phyloP scores from a whole-genome alignment of 53 echinoderm and acorn worm genomes.

The Echinarachnius parma region DNA sequence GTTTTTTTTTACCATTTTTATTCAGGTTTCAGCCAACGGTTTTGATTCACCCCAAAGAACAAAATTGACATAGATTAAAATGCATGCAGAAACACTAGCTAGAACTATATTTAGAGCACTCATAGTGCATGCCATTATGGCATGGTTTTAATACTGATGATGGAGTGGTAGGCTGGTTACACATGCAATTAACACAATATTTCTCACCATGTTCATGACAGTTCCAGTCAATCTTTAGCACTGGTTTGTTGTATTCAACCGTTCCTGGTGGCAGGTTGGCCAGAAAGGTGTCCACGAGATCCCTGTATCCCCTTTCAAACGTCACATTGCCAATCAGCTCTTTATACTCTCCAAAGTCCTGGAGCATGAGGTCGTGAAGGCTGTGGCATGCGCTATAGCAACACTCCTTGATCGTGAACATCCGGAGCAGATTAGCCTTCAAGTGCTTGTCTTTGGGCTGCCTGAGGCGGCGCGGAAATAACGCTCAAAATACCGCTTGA shows the following conservation, averaged over 20 bases:
- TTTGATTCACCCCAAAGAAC: no score
- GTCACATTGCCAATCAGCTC: slow-evolving; percentile 23
- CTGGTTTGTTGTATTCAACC: slow-evolving; percentile 21
- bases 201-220: neutral
- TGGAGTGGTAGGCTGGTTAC: no score
- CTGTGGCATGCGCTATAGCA: slow-evolving; percentile 40
- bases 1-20: no score
- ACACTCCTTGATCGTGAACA: slow-evolving; percentile 11
- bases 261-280: slow-evolving; percentile 8
- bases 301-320: slow-evolving; percentile 24
- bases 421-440: slow-evolving; percentile 19
- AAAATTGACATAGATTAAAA: no score
- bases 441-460: slow-evolving; percentile 14
- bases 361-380: slow-evolving; percentile 34
- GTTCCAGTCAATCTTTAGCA: slow-evolving; percentile 14
- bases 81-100: no score
- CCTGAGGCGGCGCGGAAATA: slow-evolving; percentile 1
- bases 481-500: slow-evolving; percentile 18
- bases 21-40: no score
- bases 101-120: no score
- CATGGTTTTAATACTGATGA: no score
- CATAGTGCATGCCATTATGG: no score
- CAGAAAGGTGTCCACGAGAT: slow-evolving; percentile 34
- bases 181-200: no score
- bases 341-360: slow-evolving; percentile 38